phyloP scores from a whole-genome alignment of 2,888 invertebrate genomes.

The Sepioteuthis lessoniana region DNA sequence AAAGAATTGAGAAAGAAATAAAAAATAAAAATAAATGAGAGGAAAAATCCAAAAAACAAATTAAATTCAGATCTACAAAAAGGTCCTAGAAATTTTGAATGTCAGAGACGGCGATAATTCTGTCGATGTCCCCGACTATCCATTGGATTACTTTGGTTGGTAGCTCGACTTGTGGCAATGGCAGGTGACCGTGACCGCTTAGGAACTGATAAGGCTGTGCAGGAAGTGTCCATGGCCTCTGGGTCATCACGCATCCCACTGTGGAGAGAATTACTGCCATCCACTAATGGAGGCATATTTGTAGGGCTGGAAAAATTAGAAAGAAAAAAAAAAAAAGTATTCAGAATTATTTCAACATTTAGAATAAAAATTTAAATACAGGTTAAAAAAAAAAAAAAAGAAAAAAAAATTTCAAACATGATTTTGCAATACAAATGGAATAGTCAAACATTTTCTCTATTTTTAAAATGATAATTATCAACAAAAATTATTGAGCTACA shows the following conservation, averaged over 20 bases:
- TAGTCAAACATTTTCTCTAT: too few species aligned
- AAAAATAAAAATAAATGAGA: background rate
- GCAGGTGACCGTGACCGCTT: slow-evolving; percentile 65
- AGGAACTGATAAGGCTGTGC: slow-evolving; percentile 57
- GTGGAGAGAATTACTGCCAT: background rate
- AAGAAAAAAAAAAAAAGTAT: background rate
- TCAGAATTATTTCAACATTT: background rate
- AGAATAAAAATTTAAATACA: too few species aligned
- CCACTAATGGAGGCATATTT: background rate
- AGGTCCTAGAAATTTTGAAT: slow-evolving; percentile 38
- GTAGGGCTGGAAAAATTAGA: background rate
- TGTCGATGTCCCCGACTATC: background rate
- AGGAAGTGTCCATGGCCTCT: slow-evolving; percentile 69
- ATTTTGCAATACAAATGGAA: too few species aligned
- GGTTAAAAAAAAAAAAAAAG: too few species aligned
- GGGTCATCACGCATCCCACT: slow-evolving; percentile 52
- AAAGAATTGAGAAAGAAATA: background rate
- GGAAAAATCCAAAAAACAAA: background rate
- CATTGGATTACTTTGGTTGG: background rate
- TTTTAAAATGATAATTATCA: too few species aligned
- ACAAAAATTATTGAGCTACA: too few species aligned
- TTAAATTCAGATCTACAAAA: slow-evolving; percentile 41
- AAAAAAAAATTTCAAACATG: too few species aligned
- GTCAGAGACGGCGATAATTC: slow-evolving; percentile 42
- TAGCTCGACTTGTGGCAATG: slow-evolving; percentile 59